Conservation (phyloP, 2,113 vertebrate species). For the Oreocharis arfaki region DNA sequence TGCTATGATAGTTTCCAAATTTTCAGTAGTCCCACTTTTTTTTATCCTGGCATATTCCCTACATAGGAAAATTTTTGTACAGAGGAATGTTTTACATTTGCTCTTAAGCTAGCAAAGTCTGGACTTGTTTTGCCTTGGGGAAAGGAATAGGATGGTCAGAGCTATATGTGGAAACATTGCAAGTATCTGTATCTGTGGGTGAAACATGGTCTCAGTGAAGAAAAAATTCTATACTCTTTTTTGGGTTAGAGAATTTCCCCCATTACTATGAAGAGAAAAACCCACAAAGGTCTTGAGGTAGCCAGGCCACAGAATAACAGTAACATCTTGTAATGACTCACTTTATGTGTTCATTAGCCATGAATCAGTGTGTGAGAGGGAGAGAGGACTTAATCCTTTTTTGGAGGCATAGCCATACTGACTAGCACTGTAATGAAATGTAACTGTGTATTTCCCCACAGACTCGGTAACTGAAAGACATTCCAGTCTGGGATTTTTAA, state of each 20-base stretch:
- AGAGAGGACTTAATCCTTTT: not conserved
- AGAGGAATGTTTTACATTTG: not conserved
- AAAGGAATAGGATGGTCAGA: not conserved
- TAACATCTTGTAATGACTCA: not conserved
- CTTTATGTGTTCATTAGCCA: not conserved
- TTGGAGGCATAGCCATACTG: not conserved
- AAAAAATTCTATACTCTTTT: not conserved
- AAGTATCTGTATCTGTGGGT: not conserved
- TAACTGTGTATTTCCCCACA: slow-evolving; percentile 14
- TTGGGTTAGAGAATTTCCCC: not conserved
- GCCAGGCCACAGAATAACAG: not conserved
- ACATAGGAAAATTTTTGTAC: not conserved
- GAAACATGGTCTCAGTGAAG: not conserved
- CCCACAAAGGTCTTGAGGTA: not conserved
- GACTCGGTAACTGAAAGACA: not conserved
- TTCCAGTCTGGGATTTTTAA: not conserved
- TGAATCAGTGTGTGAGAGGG: not conserved
- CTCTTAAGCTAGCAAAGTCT: not conserved
- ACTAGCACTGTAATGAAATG: not conserved
- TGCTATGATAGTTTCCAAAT: not conserved
- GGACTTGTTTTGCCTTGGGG: not conserved
- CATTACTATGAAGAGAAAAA: not conserved
- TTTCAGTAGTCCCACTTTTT: not conserved
- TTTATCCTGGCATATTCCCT: not conserved
- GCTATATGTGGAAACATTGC: not conserved